Evolutionary conservation across 2,113 vertebrate species (phyloP).

Genomic region (Romanogobio albipinnatus): DNA sequence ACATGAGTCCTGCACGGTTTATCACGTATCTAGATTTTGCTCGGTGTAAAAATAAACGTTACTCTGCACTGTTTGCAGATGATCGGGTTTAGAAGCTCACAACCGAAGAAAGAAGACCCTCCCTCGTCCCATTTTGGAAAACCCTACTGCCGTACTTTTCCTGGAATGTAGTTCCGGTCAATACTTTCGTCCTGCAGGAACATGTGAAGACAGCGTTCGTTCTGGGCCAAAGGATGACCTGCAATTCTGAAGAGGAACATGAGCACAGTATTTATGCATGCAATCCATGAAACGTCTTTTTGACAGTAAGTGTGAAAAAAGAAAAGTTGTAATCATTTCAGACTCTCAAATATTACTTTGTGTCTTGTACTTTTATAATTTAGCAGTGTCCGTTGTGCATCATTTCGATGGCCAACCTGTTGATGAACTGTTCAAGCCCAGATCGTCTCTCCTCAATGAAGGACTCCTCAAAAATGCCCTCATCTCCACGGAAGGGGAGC

Average conservation of each 20-base stretch:
- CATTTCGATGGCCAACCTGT: conserved; percentile 80
- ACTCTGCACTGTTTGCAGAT: conserved; percentile 78
- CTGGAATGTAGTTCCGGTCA: conserved; percentile 98
- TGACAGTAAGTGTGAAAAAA: neutral
- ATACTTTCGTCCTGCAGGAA: conserved; percentile 98
- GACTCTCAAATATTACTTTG: neutral
- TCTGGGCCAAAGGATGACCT: conserved; percentile 97
- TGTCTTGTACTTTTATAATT: neutral
- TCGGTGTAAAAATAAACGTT: conserved; percentile 90
- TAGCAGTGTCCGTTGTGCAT: neutral
- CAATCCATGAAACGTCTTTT: neutral
- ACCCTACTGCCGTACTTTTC: conserved; percentile 97
- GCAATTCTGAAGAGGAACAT: conserved; percentile 83
- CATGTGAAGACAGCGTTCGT: conserved; percentile 99
- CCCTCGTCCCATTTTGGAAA: conserved; percentile 62
- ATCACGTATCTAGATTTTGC: conserved; percentile 71
- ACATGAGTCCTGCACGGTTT: conserved; percentile 50
- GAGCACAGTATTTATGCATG: neutral
- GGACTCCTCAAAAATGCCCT: conserved; percentile 96
- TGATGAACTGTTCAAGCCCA: conserved; percentile 98
- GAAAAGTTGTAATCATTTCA: neutral
- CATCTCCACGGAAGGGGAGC: conserved; percentile 94
- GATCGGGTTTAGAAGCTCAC: conserved; percentile 64
- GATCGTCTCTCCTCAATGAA: conserved; percentile 96
- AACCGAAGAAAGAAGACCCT: conserved; percentile 72